Percentiles rank a stretch among this genome's conserved stretches.
These are phyloP conservation scores for Catostomus latipinnis DNA, from an alignment of 2,797 vertebrate species.

Conservation along the genomic window DNA sequence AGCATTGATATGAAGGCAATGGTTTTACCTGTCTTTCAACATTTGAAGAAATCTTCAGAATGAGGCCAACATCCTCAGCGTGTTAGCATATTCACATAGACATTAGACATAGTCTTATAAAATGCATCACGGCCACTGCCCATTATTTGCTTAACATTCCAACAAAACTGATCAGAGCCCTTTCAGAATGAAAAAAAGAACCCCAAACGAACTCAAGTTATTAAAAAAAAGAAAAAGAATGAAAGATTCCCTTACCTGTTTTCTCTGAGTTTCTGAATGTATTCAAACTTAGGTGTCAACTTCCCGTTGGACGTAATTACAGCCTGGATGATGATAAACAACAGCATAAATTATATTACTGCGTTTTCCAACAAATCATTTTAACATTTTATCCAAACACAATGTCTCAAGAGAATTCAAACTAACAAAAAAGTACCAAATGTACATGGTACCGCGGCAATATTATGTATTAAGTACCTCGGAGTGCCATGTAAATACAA, in stretches of 20 bases:
- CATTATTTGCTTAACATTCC: too few relatives aligned
- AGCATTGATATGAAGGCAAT: neutral
- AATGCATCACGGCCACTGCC: neutral
- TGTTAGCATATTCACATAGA: conserved; percentile 26
- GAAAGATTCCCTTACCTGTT: conserved; percentile 78
- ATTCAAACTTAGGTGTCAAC: conserved; percentile 93
- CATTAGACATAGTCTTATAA: conserved; percentile 30
- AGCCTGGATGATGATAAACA: conserved; percentile 76
- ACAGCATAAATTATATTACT: neutral
- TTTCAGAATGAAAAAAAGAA: neutral
- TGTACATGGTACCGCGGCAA: too few relatives aligned
- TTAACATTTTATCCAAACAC: too few relatives aligned
- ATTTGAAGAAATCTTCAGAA: conserved; percentile 61
- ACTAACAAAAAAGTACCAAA: too few relatives aligned
- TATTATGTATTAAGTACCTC: too few relatives aligned
- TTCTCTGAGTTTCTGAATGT: conserved; percentile 92
- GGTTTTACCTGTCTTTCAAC: conserved; percentile 63
- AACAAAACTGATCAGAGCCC: neutral
- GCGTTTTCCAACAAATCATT: too few relatives aligned
- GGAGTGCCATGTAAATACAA: too few relatives aligned
- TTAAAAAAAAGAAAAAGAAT: neutral
- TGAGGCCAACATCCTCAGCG: conserved; percentile 38
- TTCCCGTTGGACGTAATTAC: conserved; percentile 93
- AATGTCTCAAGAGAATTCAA: too few relatives aligned
- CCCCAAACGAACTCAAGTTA: neutral